Base-by-base conservation (phyloP, 1,140 invertebrate species). In the Saccostrea glomerata region DNA sequence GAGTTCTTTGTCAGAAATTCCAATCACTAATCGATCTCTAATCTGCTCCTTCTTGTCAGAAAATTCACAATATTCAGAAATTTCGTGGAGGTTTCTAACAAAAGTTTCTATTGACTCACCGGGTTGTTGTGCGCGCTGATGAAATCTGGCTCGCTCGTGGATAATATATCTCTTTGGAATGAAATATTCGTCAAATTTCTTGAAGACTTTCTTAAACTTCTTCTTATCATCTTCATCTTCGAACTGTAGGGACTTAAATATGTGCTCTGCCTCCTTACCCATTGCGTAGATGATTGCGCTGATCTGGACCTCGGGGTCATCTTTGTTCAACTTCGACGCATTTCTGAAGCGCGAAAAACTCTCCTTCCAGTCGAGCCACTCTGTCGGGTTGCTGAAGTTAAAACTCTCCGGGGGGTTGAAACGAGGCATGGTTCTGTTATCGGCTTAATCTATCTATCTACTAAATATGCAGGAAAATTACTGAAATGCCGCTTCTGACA, bases 151-250 rank as follows among this genome's bases (percentile, higher is more conserved):
- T 66, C 88, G 87, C 58, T 91, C 88, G 25, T 88, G 87, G 20
- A 91, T 91, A n/a, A 86, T 84, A 60, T 91, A 89, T 55, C 87
- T 55, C 54, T 88, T 87, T 3, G 86, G 88, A 66, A 91, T 47
- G 77, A 91, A 91, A 86, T 91, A 86, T n/a, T 73, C 54, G 23
- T 89, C 87, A 83, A 91, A 89, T 82, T 91, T 91, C 47, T 54
- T 20, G 2, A 86, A n/a, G 15, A 90, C 89, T 13, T 30, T 84
- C 7, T 88, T 87, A 73, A 84, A 88, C 58, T 86, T 90, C 13
- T 84, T 70, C n/a, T n/a, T n/a, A 30, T 88, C 89, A 12, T 56
- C 88, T 60, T 73, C 88, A 6, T 83, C 25, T 0, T 40, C 85
- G 54, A 88, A 88, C 30, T 23, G 20, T 15, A 86, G 83, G 0